Base-by-base conservation (phyloP, 2,113 vertebrate species). In the Zapus hudsonius region DNA sequence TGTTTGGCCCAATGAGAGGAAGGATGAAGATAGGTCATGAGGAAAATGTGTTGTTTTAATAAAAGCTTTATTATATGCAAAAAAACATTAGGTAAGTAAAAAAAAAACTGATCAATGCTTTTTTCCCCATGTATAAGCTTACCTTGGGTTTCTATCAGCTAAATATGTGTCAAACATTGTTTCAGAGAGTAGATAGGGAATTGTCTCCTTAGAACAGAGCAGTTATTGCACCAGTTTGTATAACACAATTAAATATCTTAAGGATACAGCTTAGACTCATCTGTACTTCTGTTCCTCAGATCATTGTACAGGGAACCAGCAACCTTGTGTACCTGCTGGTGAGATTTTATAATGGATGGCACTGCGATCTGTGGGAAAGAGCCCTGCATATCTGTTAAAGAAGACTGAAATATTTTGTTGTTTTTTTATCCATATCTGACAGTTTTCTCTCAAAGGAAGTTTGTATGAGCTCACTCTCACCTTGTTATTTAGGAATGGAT, bases 381-480 rank as follows among this genome's bases (percentile, higher is more conserved):
- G 36, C 0, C 31, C 64, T 73, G 29, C 42, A 31, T 83, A 73
- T 93, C 69, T 95, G 94, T 75, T 92, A 79, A 78, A 88, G 40
- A 79, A 87, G 52, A 33, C 64, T 93, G n/a, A n/a, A n/a, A n/a
- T n/a, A n/a, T 95, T 92, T 93, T 95, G 40, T 86, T 95, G 74
- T 88, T 95, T 95, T 94, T 93, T 87, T 74, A 36, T 88, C 78
- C 83, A 59, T 82, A 93, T 55, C 87, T 97, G 93, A 93, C 87
- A 97, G 3, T 96, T 97, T 96, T 96, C 93, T 96, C 96, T 95
- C 94, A 96, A 90, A 92, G 85, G 66, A 91, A 94, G 93, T 97
- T 97, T 94, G 91, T 91, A 94, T 96, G 67, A 72, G 80, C 90
- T 96, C 82, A 47, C 70, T 92, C 81, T 97, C 61, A 94, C 94